Evolutionary conservation across 2,888 invertebrate species (phyloP), one percentile per base, ranked within the genome.

Genomic region (Andrena dorsata): DNA sequence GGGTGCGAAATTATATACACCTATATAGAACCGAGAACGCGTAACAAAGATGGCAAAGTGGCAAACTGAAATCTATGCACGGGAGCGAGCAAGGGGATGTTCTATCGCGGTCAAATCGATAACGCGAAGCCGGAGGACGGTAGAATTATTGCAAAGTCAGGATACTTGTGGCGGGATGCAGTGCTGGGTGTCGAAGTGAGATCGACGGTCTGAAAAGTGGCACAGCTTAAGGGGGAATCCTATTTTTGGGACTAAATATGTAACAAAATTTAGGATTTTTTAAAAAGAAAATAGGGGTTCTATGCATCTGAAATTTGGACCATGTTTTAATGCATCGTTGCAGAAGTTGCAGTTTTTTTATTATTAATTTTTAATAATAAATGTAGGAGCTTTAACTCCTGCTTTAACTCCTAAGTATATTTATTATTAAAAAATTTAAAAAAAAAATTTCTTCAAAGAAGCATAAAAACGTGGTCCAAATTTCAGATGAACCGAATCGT

Each of bases 61-160:
- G 61, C 49, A 75, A 64, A 85, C 77, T 73, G 75, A 85, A 79
- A 81, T 81, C 63, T 69, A 61, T 72, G 74, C 20, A 66, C 41
- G n/a, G n/a, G 20, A 58, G 47, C 4, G 23, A 23, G 61, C 30
- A 35, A 32, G 23, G 41, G 70, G 72, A 64, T 70, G 80, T 70
- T 71, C 41, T n/a, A 81, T 80, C 58, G 68, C 80, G 73, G 79
- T 77, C 73, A 75, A 76, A 83, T 87, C 86, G 88, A 88, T 88
- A 78, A 75, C 70, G 51, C 63, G 77, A 35, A 47, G 68, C 26
- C 23, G 28, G 72, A 51, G 79, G 61, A 78, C 30, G 71, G 71
- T 30, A 60, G 76, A 86, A 86, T 88, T 86, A 87, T 83, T 86
- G 81, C 88, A 35, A 86, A 87, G 83, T 87, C 88, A 81, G 81